Percentiles rank a stretch among this genome's conserved stretches.
Evolutionary conservation across 2,888 invertebrate genomes (phyloP).

Genomic region (Loripinus fragilis): DNA sequence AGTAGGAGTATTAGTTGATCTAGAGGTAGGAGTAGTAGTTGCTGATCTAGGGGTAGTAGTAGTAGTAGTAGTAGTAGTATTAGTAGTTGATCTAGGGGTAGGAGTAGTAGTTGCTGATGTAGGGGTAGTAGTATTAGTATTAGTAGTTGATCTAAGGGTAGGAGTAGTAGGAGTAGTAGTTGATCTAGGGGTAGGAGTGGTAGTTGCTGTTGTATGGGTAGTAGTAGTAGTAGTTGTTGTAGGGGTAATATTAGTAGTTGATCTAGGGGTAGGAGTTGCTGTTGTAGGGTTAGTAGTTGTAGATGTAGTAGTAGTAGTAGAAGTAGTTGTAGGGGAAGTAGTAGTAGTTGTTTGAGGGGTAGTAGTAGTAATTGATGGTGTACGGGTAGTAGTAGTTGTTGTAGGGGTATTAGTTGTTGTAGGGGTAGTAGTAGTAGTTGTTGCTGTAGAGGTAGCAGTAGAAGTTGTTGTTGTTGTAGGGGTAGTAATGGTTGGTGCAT

Average conservation of each 20-base stretch:
- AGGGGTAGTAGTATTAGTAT: constrained; percentile 6
- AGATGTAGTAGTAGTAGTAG: constrained; percentile 6
- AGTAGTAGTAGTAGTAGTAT: not conserved
- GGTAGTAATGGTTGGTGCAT: not conserved
- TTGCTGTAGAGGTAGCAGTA: not conserved
- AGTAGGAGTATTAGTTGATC: not conserved
- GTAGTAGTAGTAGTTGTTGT: not conserved
- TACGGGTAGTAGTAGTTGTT: not conserved
- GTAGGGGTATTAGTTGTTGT: not conserved
- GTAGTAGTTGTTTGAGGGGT: not conserved
- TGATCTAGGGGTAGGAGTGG: not conserved
- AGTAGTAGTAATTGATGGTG: not conserved
- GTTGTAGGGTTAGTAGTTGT: not conserved
- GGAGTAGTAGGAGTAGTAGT: too few species aligned
- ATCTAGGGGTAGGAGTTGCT: not conserved
- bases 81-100: not conserved
- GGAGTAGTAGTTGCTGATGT: not conserved
- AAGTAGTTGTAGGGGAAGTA: not conserved
- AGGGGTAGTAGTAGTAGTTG: not conserved
- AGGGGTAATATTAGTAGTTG: not conserved
- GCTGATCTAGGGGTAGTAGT: not conserved
- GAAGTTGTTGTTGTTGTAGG: not conserved
- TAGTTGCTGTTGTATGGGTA: not conserved
- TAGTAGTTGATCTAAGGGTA: constrained; percentile 5
- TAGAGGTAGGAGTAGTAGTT: not conserved